Percentiles rank a stretch among this genome's conserved stretches.
Conservation (phyloP, 2,888 invertebrate genomes). For the Bembecia ichneumoniformis region DNA sequence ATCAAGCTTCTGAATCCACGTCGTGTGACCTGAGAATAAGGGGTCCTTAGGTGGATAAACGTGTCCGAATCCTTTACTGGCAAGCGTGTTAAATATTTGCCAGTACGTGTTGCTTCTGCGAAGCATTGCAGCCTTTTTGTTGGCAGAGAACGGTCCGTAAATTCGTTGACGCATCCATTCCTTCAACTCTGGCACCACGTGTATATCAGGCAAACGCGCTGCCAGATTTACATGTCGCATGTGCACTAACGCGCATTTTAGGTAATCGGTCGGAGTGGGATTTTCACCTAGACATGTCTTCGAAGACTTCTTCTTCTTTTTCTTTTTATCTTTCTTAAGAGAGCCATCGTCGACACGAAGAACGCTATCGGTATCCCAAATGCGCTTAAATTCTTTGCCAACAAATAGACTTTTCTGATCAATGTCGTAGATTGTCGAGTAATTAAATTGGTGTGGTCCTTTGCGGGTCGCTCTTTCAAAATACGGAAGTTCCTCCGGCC, state of each 20-base stretch:
- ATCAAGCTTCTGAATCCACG: slow-evolving; percentile 39
- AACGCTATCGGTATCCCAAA: slow-evolving; percentile 54
- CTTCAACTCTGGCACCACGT: slow-evolving; percentile 46
- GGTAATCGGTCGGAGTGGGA: slow-evolving; percentile 44
- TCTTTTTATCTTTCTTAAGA: slow-evolving; percentile 23
- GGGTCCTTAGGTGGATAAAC: slow-evolving; percentile 29
- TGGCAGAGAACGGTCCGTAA: slow-evolving; percentile 29
- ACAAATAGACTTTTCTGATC: slow-evolving; percentile 37
- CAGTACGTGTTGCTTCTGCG: slow-evolving; percentile 34
- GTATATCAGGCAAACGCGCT: slow-evolving; percentile 49
- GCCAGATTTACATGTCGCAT: slow-evolving; percentile 43
- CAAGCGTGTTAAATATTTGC: slow-evolving; percentile 31
- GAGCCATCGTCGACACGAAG: slow-evolving; percentile 29
- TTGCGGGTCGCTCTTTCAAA: slow-evolving; percentile 42
- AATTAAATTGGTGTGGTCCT: slow-evolving; percentile 35
- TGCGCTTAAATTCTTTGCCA: slow-evolving; percentile 42
- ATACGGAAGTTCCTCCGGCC: slow-evolving; percentile 40
- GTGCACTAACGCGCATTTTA: slow-evolving; percentile 42
- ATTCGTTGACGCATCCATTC: slow-evolving; percentile 60
- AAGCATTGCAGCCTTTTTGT: slow-evolving; percentile 25
- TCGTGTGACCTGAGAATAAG: slow-evolving; percentile 26
- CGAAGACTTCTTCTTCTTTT: slow-evolving; percentile 30
- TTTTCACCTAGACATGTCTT: slow-evolving; percentile 37
- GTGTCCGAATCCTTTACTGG: slow-evolving; percentile 30
- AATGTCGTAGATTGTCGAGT: slow-evolving; percentile 46